Evolutionary conservation across 2,113 vertebrate species (phyloP), one percentile per base, ranked within the genome.

Genomic region (Rhineura floridana): DNA sequence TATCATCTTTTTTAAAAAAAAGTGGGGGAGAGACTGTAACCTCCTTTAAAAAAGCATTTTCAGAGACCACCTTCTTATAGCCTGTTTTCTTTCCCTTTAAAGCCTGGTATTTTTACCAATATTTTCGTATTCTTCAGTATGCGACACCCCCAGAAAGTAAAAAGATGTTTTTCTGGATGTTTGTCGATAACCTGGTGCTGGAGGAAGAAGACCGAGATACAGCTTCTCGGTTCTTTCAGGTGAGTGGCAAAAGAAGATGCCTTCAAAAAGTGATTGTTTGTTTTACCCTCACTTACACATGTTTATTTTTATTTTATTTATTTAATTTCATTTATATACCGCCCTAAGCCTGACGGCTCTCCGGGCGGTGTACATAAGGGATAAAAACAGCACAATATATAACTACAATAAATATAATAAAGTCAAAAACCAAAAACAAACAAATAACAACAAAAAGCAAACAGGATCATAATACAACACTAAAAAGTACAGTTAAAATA

Each of bases 141-240:
- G 75, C 87, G 0, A 46, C 11, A 63, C 93, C 93, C 46, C 2
- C 0, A 36, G 19, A 23, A 0, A 33, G 72, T 80, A 55, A 44
- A 23, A 9, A 4, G 0, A 59, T 1, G 12, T 65, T 94, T 50
- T 93, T 94, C 84, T 90, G 88, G 85, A 36, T 92, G 13, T 91
- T 78, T 1, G 67, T 75, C n/a, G 87, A 94, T 83, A 91, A 89
- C 19, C 76, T 93, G 67, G 19, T 92, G 91, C 79, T 95, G 85
- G 87, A 0, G 0, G 10, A 70, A 4, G 94, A 94, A 0, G 91
- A 80, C 2, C 89, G 42, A 30, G 36, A 12, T 33, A 44, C 44
- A 0, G 78, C 91, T 28, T n/a, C 33, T n/a, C 94, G 67, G 10
- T 91, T 93, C 44, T 81, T 96, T 15, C 76, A 96, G 91, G 93